A percentile compares a stretch with the other conserved stretches of the same genome.
These are phyloP conservation scores for Isoperla grammatica DNA, from an alignment of 2,888 invertebrate genomes.

Conservation along the genomic window DNA sequence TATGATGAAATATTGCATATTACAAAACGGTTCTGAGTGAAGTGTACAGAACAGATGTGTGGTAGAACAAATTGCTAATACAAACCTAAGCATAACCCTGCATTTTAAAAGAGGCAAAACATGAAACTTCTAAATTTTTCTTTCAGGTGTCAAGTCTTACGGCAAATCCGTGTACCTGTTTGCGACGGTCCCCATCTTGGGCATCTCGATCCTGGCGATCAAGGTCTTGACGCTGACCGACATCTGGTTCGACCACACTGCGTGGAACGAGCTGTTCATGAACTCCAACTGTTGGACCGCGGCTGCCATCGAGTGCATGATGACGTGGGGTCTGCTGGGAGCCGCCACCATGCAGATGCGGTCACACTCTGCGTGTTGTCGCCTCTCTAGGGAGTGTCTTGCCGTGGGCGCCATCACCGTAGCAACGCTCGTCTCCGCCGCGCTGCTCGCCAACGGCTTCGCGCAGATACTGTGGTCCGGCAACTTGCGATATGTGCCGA, in stretches of 20 bases:
- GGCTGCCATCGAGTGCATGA: slow-evolving; percentile 81
- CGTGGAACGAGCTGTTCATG: slow-evolving; percentile 79
- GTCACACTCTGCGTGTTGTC: slow-evolving; percentile 55
- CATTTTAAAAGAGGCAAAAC: too few relatives aligned
- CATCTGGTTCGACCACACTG: slow-evolving; percentile 57
- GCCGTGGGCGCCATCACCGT: slow-evolving; percentile 67
- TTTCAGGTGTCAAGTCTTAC: slow-evolving; percentile 65
- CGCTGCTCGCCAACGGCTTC: slow-evolving; percentile 78
- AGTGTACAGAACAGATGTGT: too few relatives aligned
- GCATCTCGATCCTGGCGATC: slow-evolving; percentile 65
- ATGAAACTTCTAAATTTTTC: too few relatives aligned
- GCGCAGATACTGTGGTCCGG: slow-evolving; percentile 68
- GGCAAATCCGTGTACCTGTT: slow-evolving; percentile 79
- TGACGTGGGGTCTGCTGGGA: slow-evolving; percentile 82
- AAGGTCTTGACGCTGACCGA: slow-evolving; percentile 70
- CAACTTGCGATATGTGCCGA: slow-evolving; percentile 70
- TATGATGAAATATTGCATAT: too few relatives aligned
- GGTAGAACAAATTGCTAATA: too few relatives aligned
- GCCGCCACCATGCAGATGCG: slow-evolving; percentile 75
- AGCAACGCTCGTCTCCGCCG: slow-evolving; percentile 65
- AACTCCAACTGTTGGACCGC: slow-evolving; percentile 85
- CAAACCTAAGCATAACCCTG: too few relatives aligned
- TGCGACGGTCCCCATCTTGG: slow-evolving; percentile 70
- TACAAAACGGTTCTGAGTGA: too few relatives aligned
- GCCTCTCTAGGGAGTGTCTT: slow-evolving; percentile 54